Base-by-base conservation (phyloP, 2,888 invertebrate genomes). In the Erebia palarica region DNA sequence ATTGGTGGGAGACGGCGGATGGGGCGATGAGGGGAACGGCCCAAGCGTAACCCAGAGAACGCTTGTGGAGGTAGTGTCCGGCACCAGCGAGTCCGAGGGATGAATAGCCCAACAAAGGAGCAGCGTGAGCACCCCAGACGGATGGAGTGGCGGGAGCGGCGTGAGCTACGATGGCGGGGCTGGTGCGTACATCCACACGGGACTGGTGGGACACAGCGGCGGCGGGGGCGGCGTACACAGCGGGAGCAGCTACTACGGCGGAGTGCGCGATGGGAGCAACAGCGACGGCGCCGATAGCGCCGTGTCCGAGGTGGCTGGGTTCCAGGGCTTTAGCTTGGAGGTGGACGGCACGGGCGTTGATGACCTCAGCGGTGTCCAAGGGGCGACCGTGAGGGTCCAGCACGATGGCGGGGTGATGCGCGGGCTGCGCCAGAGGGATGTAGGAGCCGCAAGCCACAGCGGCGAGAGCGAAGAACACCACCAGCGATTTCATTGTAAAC, bases 391-490 rank as follows among this genome's bases (percentile, higher is more conserved):
- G 91, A 58, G 80, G 80, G 84, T 91, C 91, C 85, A 92, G 86
- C 82, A 93, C 89, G 74, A 91, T 68, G 51, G 94, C 93, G 53
- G 94, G 87, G 77, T 87, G 86, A 81, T 92, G 88, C 74, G 90
- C 83, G 47, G 91, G 91, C 83, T 93, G 92, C 79, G 92, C 93
- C 83, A 84, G 80, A 75, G 85, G 89, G 81, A 90, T 85, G 84
- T 86, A 81, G 63, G 93, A 93, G 80, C 95, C 95, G 82, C 92
- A 93, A 73, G 94, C 95, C 83, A 94, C 89, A 77, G 95, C 94
- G 83, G 94, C 88, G 76, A 95, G 88, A 89, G 94, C 94, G 88
- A 94, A 94, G 87, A 95, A 94, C 90, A 94, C 94, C 94, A 94
- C 94, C 94, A 94, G 84, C 91, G 92, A 84, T 84, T 86, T 86